Evolutionary conservation across 2,888 invertebrate species (phyloP).

Genomic region (Mimachlamys varia): DNA sequence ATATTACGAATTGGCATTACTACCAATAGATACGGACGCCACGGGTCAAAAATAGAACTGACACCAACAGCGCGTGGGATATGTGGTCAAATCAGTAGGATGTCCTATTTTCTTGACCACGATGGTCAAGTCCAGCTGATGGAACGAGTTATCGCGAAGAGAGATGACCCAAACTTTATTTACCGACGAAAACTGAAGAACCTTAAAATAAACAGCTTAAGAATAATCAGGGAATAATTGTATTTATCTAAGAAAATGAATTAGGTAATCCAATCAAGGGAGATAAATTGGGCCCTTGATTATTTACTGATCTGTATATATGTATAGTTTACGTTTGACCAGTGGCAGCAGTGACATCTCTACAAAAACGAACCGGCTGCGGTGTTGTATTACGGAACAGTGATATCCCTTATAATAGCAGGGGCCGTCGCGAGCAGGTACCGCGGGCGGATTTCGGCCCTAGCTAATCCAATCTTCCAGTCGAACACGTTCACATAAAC

Average conservation of each 20-base stretch:
- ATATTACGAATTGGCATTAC: background rate
- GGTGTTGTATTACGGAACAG: constrained; percentile 10
- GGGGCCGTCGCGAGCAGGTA: constrained; percentile 28
- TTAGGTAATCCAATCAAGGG: background rate
- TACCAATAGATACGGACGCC: background rate
- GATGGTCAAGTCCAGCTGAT: background rate
- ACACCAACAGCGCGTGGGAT: constrained; percentile 19
- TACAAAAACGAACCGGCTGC: background rate
- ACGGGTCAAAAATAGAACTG: background rate
- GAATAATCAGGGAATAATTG: constrained; percentile 13
- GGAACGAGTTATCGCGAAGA: background rate
- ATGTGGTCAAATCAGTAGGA: background rate
- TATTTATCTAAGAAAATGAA: constrained; percentile 20
- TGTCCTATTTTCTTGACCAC: background rate
- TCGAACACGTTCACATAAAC: constrained; percentile 37
- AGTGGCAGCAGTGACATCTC: constrained; percentile 11
- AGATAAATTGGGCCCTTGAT: background rate
- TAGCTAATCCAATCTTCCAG: constrained; percentile 32
- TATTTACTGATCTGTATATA: background rate
- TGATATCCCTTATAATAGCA: constrained; percentile 29
- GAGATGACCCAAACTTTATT: background rate
- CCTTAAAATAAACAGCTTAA: background rate
- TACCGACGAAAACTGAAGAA: background rate
- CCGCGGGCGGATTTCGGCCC: constrained; percentile 33
- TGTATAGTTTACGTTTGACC: constrained; percentile 5